Percentiles rank a stretch among this genome's conserved stretches.
Conservation (phyloP, 2,888 invertebrate genomes). For the Monoplex corrugatus region DNA sequence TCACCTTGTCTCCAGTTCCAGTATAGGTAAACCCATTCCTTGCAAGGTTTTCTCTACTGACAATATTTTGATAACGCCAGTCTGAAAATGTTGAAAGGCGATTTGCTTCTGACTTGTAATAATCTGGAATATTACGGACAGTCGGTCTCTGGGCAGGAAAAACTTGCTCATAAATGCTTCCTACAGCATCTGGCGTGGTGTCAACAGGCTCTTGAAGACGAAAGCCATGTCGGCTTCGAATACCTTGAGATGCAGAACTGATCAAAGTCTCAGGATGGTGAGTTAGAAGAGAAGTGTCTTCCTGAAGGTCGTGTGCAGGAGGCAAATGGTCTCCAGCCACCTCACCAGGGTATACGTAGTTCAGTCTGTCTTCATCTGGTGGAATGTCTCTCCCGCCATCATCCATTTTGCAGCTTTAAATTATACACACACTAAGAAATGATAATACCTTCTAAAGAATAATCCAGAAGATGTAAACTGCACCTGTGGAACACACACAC, state of each 20-base stretch:
- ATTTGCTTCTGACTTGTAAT: conserved; percentile 44
- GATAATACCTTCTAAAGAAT: no score
- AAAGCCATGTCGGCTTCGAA: neutral
- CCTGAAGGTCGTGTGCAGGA: neutral
- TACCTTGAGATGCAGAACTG: neutral
- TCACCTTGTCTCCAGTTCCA: conserved; percentile 90
- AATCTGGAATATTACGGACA: neutral
- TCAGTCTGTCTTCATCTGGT: conserved; percentile 49
- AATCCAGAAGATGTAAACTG: no score
- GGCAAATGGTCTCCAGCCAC: conserved; percentile 1
- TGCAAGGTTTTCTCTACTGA: conserved; percentile 84
- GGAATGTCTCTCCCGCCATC: conserved; percentile 47
- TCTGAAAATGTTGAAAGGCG: conserved; percentile 45
- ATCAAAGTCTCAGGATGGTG: no score
- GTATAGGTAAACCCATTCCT: conserved; percentile 94
- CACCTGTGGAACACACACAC: no score
- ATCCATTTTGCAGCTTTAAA: no score
- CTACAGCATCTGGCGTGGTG: neutral
- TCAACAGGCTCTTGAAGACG: conserved; percentile 45
- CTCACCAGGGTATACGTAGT: neutral
- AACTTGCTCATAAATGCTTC: neutral
- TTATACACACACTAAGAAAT: neutral
- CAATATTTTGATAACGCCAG: conserved; percentile 46
- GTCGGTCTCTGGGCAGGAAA: neutral
- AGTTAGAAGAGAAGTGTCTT: no score